These are phyloP conservation scores for Agrotis ipsilon DNA, from an alignment of 2,888 invertebrate species.

Conservation along the genomic window DNA sequence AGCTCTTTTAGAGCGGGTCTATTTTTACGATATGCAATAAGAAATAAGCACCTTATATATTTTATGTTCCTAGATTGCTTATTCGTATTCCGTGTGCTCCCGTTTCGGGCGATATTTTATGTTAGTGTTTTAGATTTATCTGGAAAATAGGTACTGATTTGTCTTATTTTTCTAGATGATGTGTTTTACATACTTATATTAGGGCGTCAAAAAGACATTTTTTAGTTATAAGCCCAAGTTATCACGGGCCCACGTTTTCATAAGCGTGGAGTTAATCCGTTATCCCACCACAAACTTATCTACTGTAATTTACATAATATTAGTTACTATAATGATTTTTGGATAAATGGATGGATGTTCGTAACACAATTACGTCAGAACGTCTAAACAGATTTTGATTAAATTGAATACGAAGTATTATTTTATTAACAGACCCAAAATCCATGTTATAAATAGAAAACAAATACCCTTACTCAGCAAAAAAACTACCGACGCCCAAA, in stretches of 20 bases:
- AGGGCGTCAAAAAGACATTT: background rate
- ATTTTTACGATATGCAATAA: slow-evolving; percentile 48
- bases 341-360: too few species aligned
- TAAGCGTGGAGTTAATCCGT: too few species aligned
- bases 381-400: too few species aligned
- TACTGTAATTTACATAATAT: too few species aligned
- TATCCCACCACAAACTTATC: too few species aligned
- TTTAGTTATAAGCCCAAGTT: too few species aligned
- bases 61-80: slow-evolving; percentile 49
- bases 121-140: slow-evolving; percentile 37
- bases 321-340: too few species aligned
- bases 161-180: background rate
- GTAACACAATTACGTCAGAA: too few species aligned
- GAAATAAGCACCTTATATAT: slow-evolving; percentile 52
- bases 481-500: background rate
- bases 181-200: background rate
- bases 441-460: background rate
- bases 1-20: slow-evolving; percentile 24
- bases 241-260: too few species aligned
- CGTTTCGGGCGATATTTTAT: slow-evolving; percentile 37
- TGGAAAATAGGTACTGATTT: background rate
- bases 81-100: slow-evolving; percentile 37
- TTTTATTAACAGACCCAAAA: too few species aligned
- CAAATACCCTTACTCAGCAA: background rate
- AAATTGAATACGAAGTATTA: too few species aligned